phyloP scores from a whole-genome alignment of 2,113 vertebrate species.

The Aplodontia rufa region DNA sequence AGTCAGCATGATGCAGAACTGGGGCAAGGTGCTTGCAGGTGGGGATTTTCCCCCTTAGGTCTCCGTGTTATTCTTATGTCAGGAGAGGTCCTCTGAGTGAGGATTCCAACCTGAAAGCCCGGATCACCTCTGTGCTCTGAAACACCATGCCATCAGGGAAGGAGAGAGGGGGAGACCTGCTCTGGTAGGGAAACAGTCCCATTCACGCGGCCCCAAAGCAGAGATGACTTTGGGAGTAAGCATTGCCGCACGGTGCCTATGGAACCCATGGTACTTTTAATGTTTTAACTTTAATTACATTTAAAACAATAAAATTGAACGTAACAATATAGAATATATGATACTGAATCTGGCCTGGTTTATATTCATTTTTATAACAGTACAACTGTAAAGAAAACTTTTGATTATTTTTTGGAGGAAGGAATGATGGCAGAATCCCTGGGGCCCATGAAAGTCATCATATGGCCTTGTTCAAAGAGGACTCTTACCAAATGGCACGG shows the following conservation, averaged over 20 bases:
- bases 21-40: neutral
- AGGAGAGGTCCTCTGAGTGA: neutral
- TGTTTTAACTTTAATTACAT: slow-evolving; percentile 24
- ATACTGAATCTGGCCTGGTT: neutral
- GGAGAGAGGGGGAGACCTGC: neutral
- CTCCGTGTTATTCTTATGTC: slow-evolving; percentile 2
- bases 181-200: neutral
- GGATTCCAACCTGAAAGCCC: neutral
- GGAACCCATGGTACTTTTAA: neutral
- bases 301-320: neutral
- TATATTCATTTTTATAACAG: neutral
- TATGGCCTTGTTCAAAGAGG: neutral
- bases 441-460: neutral
- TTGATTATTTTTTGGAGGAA: neutral
- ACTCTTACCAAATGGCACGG: neutral
- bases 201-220: neutral
- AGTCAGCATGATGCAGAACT: neutral
- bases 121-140: neutral
- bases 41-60: neutral
- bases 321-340: neutral
- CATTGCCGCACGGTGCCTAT: neutral
- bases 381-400: neutral
- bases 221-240: neutral
- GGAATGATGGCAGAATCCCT: neutral
- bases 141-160: neutral